Base-by-base conservation (phyloP, 2,888 invertebrate genomes). In the Metacarcinus magister region DNA sequence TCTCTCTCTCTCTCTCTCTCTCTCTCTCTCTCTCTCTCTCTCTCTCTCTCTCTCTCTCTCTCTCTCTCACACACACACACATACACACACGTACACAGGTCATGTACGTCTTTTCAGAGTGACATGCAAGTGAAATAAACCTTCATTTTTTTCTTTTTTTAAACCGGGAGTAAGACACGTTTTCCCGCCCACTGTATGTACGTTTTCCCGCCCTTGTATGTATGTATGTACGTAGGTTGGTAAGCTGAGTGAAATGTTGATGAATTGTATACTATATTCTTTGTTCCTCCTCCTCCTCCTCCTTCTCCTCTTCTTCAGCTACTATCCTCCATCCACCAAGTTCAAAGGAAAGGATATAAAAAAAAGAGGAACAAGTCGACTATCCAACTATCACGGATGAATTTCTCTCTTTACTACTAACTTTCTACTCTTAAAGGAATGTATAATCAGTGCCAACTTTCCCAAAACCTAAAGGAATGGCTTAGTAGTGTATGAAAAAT, bases 361-460 rank as follows among this genome's bases (percentile, higher is more conserved):
- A 23, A 67, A 67, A 10, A n/a, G 5, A 67, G 23, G 19, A 16
- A 67, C 67, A 16, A 67, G 10, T 16, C 1, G 19, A 67, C 23
- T 67, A 23, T 19, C 23, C 0, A 16, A 67, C 67, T 67, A 67
- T n/a, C 19, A 16, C 67, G 7, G 32, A 82, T 82, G 28, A 82
- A 82, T 32, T 82, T 32, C 82, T 82, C 82, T 10, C 32, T 82
- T 82, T 82, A 0, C 10, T 4, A 10, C 32, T 5, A 82, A 82
- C 82, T 82, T 82, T 82, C 82, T 82, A 10, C 82, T 32, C 82
- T 82, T 82, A 82, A 82, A 32, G 32, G 82, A 82, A 82, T 82
- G 82, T 82, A 82, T 82, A 82, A 82, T 82, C 82, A 82, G 82
- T 32, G 82, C 82, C 82, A 82, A 82, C 82, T 82, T 82, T 82